Base-by-base conservation (phyloP, 2,888 invertebrate species). In the Itoplectis maculator region DNA sequence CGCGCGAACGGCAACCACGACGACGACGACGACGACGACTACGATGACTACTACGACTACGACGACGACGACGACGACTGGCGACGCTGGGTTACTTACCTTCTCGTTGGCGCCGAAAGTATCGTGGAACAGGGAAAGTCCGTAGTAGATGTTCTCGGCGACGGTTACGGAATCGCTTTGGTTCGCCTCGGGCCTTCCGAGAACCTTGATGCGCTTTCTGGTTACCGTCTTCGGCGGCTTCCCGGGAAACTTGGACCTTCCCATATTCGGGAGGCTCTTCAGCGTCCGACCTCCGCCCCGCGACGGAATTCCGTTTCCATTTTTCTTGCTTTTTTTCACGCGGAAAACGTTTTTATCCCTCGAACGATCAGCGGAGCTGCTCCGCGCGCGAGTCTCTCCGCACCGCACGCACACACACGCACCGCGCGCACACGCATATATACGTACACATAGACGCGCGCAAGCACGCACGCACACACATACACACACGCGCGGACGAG, bases 181-280 rank as follows among this genome's bases (percentile, higher is more conserved):
- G 84, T 89, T 88, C 83, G 89, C 87, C 87, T 94, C 94, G 92
- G 94, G 93, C 90, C 94, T 94, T 90, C 95, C 95, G 93, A 96
- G 94, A 93, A 97, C 96, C 94, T 96, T 96, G 92, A 97, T 95
- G 93, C 97, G 95, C 93, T 96, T 97, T 94, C 96, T 96, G 94
- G 96, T 96, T 93, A 96, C 96, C 94, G 96, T 96, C 95, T 97
- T 97, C 89, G 96, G 95, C 93, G 97, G 97, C 95, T 97, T 97
- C 92, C 97, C 97, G 93, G 97, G 97, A 95, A 97, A 97, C 95
- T 96, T 96, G 93, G 96, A 96, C 94, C 96, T 95, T 94, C 96
- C 96, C 96, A 96, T 96, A 94, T 94, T 95, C 94, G 93, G n/a
- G 94, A 90, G 93, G 91, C 93, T 76, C 93, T 94, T 94, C 94